These are phyloP conservation scores for Motacilla tschutschensis DNA, from an alignment of 2,113 vertebrate species.

Conservation along the genomic window DNA sequence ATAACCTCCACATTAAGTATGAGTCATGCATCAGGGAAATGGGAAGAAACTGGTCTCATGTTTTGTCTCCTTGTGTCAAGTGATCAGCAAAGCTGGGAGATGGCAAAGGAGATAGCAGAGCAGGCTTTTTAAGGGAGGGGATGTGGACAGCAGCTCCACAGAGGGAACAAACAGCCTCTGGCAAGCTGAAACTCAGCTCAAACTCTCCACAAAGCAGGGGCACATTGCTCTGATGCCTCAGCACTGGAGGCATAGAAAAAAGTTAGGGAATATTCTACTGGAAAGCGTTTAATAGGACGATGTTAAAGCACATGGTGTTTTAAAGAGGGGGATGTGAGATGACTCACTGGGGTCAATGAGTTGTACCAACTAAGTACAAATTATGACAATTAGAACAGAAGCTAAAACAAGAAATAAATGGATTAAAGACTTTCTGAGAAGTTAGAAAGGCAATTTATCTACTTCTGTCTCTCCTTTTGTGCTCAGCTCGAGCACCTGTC, in stretches of 20 bases:
- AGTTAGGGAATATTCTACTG: background rate
- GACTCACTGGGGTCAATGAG: background rate
- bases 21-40: slow-evolving; percentile 11
- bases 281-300: fast-evolving
- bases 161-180: background rate
- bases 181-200: background rate
- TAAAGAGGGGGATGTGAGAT: background rate
- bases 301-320: background rate
- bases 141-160: background rate
- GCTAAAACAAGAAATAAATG: background rate
- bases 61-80: slow-evolving; percentile 9
- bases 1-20: background rate
- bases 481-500: background rate
- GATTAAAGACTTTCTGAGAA: background rate
- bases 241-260: background rate
- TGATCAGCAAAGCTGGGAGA: background rate
- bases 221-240: background rate
- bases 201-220: background rate
- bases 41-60: background rate
- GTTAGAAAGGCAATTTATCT: slow-evolving; percentile 28
- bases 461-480: slow-evolving; percentile 29
- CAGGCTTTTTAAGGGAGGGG: background rate
- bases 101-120: background rate
- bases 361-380: background rate
- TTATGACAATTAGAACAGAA: background rate